Percentiles rank a stretch among this genome's conserved stretches.
Evolutionary conservation across 2,113 vertebrate genomes (phyloP).

Genomic region (Psettodes erumei): DNA sequence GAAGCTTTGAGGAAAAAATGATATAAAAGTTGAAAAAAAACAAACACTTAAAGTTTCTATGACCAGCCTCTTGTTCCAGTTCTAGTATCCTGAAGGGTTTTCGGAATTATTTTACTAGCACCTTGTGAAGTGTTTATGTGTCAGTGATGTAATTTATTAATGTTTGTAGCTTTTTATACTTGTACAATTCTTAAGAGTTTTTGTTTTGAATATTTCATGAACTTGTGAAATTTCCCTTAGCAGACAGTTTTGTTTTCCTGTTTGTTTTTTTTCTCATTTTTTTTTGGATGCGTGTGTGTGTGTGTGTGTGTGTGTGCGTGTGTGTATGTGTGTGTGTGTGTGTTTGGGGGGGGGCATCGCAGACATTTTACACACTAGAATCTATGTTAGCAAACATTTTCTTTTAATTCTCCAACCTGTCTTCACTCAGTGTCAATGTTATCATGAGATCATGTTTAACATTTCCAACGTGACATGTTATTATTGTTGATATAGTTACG

Average conservation of each 20-base stretch:
- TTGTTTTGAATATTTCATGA: slow-evolving; percentile 94
- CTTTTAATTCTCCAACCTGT: slow-evolving; percentile 62
- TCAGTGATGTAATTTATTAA: slow-evolving; percentile 99
- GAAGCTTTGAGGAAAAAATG: slow-evolving; percentile 80
- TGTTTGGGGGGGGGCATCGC: slow-evolving; percentile 56
- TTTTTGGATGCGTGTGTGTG: not conserved
- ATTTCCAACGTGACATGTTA: slow-evolving; percentile 72
- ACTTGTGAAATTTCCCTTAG: slow-evolving; percentile 82
- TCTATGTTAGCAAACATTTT: slow-evolving; percentile 50
- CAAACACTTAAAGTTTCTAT: slow-evolving; percentile 78
- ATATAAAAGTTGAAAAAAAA: slow-evolving; percentile 46
- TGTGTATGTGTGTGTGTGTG: slow-evolving; percentile 15
- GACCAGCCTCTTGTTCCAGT: slow-evolving; percentile 94
- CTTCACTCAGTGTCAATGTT: slow-evolving; percentile 58
- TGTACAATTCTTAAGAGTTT: slow-evolving; percentile 98
- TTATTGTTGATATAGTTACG: slow-evolving; percentile 61
- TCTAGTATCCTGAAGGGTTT: slow-evolving; percentile 91
- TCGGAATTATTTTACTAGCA: slow-evolving; percentile 97
- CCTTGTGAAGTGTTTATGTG: slow-evolving; percentile 99
- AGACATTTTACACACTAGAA: slow-evolving; percentile 70
- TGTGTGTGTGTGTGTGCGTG: slow-evolving; percentile 17
- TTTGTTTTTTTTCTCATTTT: slow-evolving; percentile 5
- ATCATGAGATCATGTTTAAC: slow-evolving; percentile 67
- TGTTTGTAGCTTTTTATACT: slow-evolving; percentile 99
- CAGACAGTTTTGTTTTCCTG: slow-evolving; percentile 64